phyloP scores from a whole-genome alignment of 1,140 invertebrate genomes.

The Apolygus lucorum region DNA sequence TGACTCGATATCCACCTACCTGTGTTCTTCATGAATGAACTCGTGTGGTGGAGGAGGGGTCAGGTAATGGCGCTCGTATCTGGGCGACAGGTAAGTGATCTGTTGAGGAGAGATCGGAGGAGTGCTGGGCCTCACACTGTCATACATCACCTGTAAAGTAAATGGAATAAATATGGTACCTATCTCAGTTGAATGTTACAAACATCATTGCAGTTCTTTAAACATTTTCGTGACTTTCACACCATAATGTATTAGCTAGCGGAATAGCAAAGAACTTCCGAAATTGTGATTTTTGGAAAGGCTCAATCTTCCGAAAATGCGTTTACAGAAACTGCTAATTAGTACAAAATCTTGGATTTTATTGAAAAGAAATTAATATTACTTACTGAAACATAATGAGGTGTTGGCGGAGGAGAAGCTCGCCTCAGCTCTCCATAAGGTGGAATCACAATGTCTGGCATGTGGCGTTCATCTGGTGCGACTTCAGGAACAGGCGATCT shows the following conservation, averaged over 20 bases:
- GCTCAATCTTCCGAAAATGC: no score
- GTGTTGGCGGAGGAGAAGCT: conserved; percentile 37
- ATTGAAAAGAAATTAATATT: no score
- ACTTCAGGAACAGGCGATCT: background rate
- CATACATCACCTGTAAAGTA: conserved; percentile 40
- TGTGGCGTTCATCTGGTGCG: no score
- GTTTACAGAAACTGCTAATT: no score
- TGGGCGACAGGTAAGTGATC: conserved; percentile 33
- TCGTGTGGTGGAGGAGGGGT: conserved; percentile 41
- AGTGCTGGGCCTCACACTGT: conserved; percentile 39
- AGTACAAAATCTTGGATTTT: no score
- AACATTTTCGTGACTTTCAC: no score
- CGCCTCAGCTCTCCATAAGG: background rate
- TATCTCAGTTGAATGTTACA: no score
- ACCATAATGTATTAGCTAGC: no score
- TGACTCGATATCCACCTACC: background rate
- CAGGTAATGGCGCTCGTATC: conserved; percentile 33
- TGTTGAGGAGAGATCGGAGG: conserved; percentile 38
- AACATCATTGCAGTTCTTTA: no score
- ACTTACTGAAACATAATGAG: conserved; percentile 35
- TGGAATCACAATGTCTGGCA: background rate
- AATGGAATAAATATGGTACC: background rate
- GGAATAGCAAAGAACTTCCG: no score
- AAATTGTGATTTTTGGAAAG: no score
- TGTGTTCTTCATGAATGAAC: conserved; percentile 37